Evolutionary conservation across 2,797 vertebrate species (phyloP).

Genomic region (Luscinia luscinia): DNA sequence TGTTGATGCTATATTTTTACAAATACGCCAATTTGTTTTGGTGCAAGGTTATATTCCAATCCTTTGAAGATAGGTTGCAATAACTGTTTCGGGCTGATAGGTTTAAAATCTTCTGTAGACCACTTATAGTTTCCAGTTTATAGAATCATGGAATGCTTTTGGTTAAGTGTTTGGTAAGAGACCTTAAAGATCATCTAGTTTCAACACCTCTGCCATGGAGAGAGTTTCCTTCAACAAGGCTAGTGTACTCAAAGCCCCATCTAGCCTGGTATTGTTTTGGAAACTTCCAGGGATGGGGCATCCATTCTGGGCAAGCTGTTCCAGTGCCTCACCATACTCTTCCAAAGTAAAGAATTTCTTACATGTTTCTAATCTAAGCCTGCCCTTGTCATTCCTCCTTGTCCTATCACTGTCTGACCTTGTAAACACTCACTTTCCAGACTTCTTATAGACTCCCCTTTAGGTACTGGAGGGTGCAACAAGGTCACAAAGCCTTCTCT

Average conservation of each 20-base stretch:
- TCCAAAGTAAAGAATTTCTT: background rate
- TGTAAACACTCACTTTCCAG: background rate
- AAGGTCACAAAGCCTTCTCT: background rate
- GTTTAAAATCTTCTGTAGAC: background rate
- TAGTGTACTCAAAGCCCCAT: background rate
- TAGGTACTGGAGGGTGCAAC: too few relatives aligned
- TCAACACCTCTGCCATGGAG: background rate
- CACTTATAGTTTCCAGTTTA: background rate
- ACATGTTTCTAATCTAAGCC: background rate
- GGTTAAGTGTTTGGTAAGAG: background rate
- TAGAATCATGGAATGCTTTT: background rate
- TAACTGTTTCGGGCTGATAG: background rate
- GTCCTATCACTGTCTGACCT: background rate
- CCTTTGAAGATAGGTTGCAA: background rate
- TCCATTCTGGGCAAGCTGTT: background rate
- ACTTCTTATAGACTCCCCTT: background rate
- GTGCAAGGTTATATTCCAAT: background rate
- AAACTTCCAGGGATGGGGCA: background rate
- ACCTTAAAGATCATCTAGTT: background rate
- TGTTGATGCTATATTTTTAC: background rate
- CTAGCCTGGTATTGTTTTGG: background rate
- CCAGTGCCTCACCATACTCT: background rate
- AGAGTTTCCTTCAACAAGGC: background rate
- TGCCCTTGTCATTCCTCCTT: background rate
- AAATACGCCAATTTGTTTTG: background rate